Conservation (phyloP, 2,888 invertebrate species). For the Rotaria magnacalcarata region DNA sequence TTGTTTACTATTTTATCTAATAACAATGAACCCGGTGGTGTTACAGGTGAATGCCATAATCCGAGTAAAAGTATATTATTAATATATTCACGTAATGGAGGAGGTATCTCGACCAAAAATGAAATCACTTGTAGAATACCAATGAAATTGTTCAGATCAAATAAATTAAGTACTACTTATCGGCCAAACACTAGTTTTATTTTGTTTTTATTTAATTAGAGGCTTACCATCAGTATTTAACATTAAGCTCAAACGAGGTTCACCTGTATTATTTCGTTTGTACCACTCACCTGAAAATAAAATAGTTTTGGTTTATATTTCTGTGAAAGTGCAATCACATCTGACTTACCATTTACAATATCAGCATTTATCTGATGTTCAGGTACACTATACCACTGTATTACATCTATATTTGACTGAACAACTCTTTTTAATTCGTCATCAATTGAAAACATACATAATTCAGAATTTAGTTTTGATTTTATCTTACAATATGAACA, state of each 20-base stretch:
- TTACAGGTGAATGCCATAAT: neutral
- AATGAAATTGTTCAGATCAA: too few species aligned
- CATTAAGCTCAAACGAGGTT: neutral
- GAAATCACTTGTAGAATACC: neutral
- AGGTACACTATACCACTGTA: neutral
- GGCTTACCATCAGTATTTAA: neutral
- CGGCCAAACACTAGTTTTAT: neutral
- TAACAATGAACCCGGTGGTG: neutral
- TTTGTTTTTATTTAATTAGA: neutral
- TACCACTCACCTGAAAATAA: neutral
- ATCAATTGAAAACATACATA: neutral
- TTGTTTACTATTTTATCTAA: neutral
- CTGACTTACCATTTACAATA: neutral
- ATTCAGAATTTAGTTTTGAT: neutral
- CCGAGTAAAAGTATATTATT: neutral
- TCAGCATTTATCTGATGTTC: neutral
- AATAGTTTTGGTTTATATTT: neutral
- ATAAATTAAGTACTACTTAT: too few species aligned
- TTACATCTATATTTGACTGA: neutral
- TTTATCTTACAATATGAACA: neutral
- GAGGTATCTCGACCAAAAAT: neutral
- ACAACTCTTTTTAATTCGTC: neutral
- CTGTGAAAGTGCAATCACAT: neutral
- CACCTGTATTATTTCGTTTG: neutral
- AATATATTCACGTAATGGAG: neutral